Conservation (phyloP, 2,888 invertebrate genomes). For the Ashinkailepas kermadecensis region DNA sequence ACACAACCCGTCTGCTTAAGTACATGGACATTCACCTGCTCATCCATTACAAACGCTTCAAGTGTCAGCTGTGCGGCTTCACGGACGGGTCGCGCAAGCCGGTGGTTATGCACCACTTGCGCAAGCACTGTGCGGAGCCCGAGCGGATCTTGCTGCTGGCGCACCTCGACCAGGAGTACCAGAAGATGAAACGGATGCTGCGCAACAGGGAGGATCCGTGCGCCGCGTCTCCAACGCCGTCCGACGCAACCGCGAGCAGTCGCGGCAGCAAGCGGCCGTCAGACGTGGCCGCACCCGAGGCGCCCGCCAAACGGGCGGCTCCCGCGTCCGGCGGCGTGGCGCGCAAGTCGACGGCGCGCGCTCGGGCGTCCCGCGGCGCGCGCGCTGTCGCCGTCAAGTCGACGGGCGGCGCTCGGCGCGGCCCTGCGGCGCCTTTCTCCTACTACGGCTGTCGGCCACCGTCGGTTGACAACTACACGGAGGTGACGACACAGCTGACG, state of each 20-base stretch:
- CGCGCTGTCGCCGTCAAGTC: slow-evolving; percentile 13
- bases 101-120: neutral
- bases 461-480: neutral
- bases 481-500: slow-evolving; percentile 20
- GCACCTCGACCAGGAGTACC: neutral
- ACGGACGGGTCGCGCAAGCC: neutral
- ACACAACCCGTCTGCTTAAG: too few species aligned
- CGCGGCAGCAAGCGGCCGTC: neutral
- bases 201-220: neutral
- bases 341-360: slow-evolving; percentile 11
- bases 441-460: slow-evolving; percentile 10
- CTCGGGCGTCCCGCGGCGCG: neutral
- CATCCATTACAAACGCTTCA: slow-evolving; percentile 43
- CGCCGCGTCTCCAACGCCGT: neutral
- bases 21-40: slow-evolving; percentile 44
- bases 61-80: slow-evolving; percentile 43
- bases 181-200: neutral
- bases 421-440: neutral
- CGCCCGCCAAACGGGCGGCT: too few species aligned
- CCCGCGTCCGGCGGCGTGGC: neutral
- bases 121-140: neutral
- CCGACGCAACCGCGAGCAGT: neutral
- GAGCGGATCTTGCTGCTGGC: neutral
- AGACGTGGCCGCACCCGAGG: neutral
- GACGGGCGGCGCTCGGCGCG: neutral